Evolutionary conservation across 2,797 vertebrate species (phyloP).

Genomic region (Harpagifer antarcticus): DNA sequence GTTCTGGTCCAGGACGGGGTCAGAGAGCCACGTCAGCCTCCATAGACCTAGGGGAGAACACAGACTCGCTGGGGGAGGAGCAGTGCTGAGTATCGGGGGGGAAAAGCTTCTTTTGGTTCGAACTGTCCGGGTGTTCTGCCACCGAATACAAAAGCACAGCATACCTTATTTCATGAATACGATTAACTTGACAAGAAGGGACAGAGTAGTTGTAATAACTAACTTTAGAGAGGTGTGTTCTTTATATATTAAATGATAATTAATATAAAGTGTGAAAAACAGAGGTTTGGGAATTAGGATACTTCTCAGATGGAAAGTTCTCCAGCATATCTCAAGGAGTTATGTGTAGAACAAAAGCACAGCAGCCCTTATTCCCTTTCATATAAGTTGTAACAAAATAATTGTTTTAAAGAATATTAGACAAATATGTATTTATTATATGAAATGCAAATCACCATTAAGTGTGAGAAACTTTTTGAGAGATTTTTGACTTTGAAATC

Average conservation of each 20-base stretch:
- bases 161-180: slow-evolving; percentile 1
- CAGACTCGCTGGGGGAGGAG: slow-evolving; percentile 84
- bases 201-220: background rate
- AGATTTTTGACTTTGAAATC: no score
- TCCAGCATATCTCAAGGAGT: slow-evolving; percentile 27
- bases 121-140: slow-evolving; percentile 1
- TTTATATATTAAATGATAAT: slow-evolving; percentile 21
- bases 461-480: no score
- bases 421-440: no score
- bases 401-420: no score
- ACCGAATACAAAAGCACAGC: slow-evolving; percentile 35
- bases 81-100: slow-evolving; percentile 73
- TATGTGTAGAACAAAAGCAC: slow-evolving; percentile 51
- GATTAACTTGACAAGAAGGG: background rate
- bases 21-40: slow-evolving; percentile 71
- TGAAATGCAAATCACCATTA: no score
- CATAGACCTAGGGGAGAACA: slow-evolving; percentile 80
- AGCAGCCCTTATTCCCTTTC: background rate
- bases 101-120: slow-evolving; percentile 7
- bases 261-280: slow-evolving; percentile 25
- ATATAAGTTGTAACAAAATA: no score
- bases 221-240: background rate
- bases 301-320: slow-evolving; percentile 6
- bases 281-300: background rate
- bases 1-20: slow-evolving; percentile 49